These are phyloP conservation scores for Hydrophis major DNA, from an alignment of 2,797 vertebrate genomes.

Conservation along the genomic window DNA sequence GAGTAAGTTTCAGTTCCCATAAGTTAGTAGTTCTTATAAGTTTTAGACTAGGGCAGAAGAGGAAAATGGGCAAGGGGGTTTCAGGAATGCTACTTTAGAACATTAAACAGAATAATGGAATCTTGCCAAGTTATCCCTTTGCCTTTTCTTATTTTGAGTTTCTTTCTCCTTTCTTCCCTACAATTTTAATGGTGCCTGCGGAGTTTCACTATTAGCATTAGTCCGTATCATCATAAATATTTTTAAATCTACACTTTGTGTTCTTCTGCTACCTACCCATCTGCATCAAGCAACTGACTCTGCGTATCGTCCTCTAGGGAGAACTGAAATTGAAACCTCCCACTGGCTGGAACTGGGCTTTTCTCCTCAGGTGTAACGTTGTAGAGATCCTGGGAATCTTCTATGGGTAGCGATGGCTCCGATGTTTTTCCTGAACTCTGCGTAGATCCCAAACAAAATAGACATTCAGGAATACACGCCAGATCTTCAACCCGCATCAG, in stretches of 20 bases:
- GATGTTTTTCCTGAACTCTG: slow-evolving; percentile 96
- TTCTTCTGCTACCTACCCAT: slow-evolving; percentile 76
- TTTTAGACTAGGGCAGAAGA: neutral
- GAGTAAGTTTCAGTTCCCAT: neutral
- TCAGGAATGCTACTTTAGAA: neutral
- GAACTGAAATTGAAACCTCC: slow-evolving; percentile 85
- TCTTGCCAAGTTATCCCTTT: neutral
- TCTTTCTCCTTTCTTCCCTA: neutral
- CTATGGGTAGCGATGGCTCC: slow-evolving; percentile 87
- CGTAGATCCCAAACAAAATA: slow-evolving; percentile 36
- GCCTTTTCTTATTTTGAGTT: neutral
- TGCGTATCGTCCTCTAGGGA: slow-evolving; percentile 94
- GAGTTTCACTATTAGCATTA: too few relatives aligned
- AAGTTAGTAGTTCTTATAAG: neutral
- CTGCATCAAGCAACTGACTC: slow-evolving; percentile 92
- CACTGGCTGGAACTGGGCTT: slow-evolving; percentile 71
- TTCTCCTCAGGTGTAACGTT: slow-evolving; percentile 80
- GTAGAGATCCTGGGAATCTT: slow-evolving; percentile 84
- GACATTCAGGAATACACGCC: neutral
- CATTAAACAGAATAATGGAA: neutral
- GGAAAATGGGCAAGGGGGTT: neutral
- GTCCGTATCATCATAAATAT: neutral
- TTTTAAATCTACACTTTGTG: neutral
- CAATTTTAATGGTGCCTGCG: neutral
- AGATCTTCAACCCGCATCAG: neutral